A percentile compares a stretch with the other conserved stretches of the same genome.
These are phyloP conservation scores for Tethea ocularis DNA, from an alignment of 2,888 invertebrate genomes.

Conservation along the genomic window DNA sequence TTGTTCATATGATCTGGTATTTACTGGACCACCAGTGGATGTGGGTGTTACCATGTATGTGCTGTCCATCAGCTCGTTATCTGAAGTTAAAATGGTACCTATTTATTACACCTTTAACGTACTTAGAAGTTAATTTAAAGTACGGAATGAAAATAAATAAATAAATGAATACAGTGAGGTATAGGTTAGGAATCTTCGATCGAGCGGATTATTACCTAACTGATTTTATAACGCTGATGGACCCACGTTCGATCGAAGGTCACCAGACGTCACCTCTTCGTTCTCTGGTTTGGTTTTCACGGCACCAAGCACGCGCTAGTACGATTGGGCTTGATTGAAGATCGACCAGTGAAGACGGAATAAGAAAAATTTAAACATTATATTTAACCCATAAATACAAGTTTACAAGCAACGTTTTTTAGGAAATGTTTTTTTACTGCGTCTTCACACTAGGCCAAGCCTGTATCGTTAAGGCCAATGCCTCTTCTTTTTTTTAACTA, in stretches of 20 bases:
- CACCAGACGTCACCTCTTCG: slow-evolving; percentile 49
- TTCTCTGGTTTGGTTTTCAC: slow-evolving; percentile 60
- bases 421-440: no score
- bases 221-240: slow-evolving; percentile 11
- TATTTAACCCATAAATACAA: no score
- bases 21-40: slow-evolving; percentile 90
- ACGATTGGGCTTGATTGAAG: slow-evolving; percentile 88
- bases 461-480: no score
- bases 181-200: slow-evolving; percentile 52
- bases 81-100: slow-evolving; percentile 92
- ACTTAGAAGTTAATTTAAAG: slow-evolving; percentile 57
- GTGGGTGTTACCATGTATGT: slow-evolving; percentile 93
- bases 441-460: no score
- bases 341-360: slow-evolving; percentile 98
- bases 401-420: no score
- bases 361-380: no score
- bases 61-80: slow-evolving; percentile 91
- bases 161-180: no score
- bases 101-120: slow-evolving; percentile 58
- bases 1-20: not conserved
- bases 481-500: no score
- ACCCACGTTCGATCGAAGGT: slow-evolving; percentile 52
- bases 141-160: slow-evolving; percentile 11
- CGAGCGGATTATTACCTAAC: slow-evolving; percentile 38
- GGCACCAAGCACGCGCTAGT: slow-evolving; percentile 53